phyloP scores from a whole-genome alignment of 2,797 vertebrate genomes.

The Chrosomus eos region DNA sequence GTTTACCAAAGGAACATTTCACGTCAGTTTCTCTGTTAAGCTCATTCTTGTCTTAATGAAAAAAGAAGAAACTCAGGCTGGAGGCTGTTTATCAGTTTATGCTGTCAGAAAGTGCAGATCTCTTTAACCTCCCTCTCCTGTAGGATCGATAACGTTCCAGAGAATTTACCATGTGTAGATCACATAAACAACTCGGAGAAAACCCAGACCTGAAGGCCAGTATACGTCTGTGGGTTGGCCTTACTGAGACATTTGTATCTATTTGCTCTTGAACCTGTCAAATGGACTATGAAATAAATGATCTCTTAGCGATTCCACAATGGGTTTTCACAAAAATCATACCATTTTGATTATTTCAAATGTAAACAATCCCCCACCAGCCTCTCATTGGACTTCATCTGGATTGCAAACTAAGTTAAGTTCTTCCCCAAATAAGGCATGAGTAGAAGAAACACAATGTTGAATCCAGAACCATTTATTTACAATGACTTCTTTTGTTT shows the following conservation, averaged over 20 bases:
- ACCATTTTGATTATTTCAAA: slow-evolving; percentile 73
- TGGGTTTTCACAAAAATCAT: slow-evolving; percentile 66
- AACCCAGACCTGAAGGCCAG: slow-evolving; percentile 67
- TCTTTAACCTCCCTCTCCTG: slow-evolving; percentile 76
- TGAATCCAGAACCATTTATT: slow-evolving; percentile 73
- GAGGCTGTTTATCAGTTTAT: slow-evolving; percentile 77
- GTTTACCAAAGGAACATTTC: neutral
- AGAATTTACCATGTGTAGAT: slow-evolving; percentile 76
- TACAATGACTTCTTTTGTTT: slow-evolving; percentile 72
- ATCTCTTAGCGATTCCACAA: slow-evolving; percentile 63
- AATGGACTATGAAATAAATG: slow-evolving; percentile 69
- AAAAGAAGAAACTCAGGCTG: slow-evolving; percentile 40
- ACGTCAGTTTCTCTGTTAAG: slow-evolving; percentile 32
- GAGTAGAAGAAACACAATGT: slow-evolving; percentile 72
- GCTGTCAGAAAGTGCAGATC: slow-evolving; percentile 73
- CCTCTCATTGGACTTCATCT: slow-evolving; percentile 57
- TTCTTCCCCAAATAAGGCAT: slow-evolving; percentile 78
- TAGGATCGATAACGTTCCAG: slow-evolving; percentile 83
- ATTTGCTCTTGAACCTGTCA: slow-evolving; percentile 71
- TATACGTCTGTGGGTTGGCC: slow-evolving; percentile 75
- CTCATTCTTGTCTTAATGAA: slow-evolving; percentile 47
- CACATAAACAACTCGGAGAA: slow-evolving; percentile 84
- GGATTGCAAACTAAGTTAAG: slow-evolving; percentile 65
- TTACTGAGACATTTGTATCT: slow-evolving; percentile 79
- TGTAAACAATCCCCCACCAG: slow-evolving; percentile 71